phyloP scores from a whole-genome alignment of 92 coral and sea anemone genomes.

The Porites cylindrica region DNA sequence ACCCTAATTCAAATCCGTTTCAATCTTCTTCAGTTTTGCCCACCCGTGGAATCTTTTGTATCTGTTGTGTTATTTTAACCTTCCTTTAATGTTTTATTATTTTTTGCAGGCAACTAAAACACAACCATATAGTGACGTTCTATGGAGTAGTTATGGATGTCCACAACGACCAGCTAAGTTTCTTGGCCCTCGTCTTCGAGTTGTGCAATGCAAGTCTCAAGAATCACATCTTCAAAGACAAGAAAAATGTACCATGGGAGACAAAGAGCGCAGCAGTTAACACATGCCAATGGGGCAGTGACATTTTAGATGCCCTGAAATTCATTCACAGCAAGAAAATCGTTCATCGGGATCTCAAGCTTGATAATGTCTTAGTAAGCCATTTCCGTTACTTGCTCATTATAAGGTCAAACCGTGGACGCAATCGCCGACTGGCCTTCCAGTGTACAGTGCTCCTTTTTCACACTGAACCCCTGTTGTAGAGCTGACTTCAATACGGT shows the following conservation, averaged over 20 bases:
- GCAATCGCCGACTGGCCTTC: too few relatives aligned
- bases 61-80: too few relatives aligned
- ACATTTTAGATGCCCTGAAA: constrained; percentile 16
- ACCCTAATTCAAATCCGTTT: too few relatives aligned
- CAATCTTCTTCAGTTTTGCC: too few relatives aligned
- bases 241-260: neutral
- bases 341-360: constrained; percentile 33
- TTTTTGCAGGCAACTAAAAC: constrained; percentile 8
- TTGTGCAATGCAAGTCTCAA: constrained; percentile 10
- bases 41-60: too few relatives aligned
- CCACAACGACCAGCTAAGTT: neutral
- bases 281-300: neutral
- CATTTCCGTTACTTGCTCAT: too few relatives aligned
- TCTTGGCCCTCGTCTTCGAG: constrained; percentile 10
- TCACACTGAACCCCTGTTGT: too few relatives aligned
- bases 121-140: constrained; percentile 19
- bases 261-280: neutral
- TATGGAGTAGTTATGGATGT: constrained; percentile 28
- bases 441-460: too few relatives aligned
- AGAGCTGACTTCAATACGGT: too few relatives aligned
- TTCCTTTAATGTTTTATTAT: too few relatives aligned
- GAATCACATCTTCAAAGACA: constrained; percentile 1
- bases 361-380: constrained; percentile 21
- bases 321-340: constrained; percentile 24
- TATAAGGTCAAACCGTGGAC: too few relatives aligned